Conservation (phyloP, 2,113 vertebrate species). For the Strigops habroptila region DNA sequence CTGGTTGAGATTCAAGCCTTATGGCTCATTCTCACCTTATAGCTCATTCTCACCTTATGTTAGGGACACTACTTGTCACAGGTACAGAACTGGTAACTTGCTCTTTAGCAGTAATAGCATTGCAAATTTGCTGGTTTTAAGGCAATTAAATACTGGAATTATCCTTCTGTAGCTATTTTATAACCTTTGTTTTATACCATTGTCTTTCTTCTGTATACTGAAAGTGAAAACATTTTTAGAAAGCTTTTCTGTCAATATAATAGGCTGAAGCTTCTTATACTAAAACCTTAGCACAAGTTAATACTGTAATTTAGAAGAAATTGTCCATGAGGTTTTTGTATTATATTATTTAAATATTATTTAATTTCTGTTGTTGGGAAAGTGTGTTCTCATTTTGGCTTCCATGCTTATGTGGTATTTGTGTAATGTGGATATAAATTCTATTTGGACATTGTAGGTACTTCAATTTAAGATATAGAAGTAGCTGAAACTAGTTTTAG, state of each 20-base stretch:
- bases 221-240: neutral
- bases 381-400: neutral
- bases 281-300: neutral
- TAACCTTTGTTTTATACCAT: neutral
- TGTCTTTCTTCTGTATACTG: accelerated
- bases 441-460: neutral
- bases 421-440: neutral
- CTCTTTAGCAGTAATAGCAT: neutral
- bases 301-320: neutral
- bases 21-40: neutral
- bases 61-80: neutral
- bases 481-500: neutral
- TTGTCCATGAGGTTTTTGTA: neutral
- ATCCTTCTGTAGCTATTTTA: neutral
- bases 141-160: neutral
- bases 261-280: neutral
- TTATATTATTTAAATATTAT: neutral
- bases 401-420: neutral
- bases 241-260: neutral
- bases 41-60: neutral
- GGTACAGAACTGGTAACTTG: neutral
- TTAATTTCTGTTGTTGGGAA: neutral
- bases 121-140: neutral
- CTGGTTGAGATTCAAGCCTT: neutral
- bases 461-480: neutral